Evolutionary conservation across 2,797 vertebrate genomes (phyloP), one percentile per base, ranked within the genome.

Genomic region (Danio jaintianensis): DNA sequence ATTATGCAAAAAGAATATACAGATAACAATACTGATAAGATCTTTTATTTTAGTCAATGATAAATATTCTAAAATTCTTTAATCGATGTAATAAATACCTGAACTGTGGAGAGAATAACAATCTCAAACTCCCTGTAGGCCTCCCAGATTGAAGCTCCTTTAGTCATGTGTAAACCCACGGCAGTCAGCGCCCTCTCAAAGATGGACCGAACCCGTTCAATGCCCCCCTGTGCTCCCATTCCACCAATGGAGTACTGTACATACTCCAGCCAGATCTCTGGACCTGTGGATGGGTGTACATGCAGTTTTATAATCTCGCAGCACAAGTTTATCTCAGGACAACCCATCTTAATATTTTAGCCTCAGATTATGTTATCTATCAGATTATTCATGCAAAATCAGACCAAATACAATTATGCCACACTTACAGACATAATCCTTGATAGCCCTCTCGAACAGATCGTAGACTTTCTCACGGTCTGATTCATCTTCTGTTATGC

Each of bases 101-200:
- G 96, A 11, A 96, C 89, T 0, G 97, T 97, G 76, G 95, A 95
- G 89, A 97, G 90, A 6, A 99, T 95, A 78, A 94, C 97, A 0
- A 97, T 97, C 88, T 99, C 98, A 87, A 99, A 99, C 85, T 99
- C 98, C 4, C 98, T 91, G 90, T 96, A 99, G 0, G 98, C 96
- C 69, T 99, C 97, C 98, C 98, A 99, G 50, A 99, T 81, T 0
- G 93, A 92, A 0, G 96, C 91, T 22, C 98, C 98, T 85, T 98
- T 99, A 7, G 95, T 97, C 87, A 98, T 92, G 9, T 99, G 98
- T 67, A 99, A 92, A 4, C 98, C 98, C 0, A 98, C 97, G 0
- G 96, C 96, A 0, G 95, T 98, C 63, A 99, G 76, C 0, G 96
- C 97, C 79, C 97, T 92, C 89, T 99, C 98, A 56, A 99, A 98